Evolutionary conservation across 2,113 vertebrate genomes (phyloP).

Genomic region (Tupaia chinensis): DNA sequence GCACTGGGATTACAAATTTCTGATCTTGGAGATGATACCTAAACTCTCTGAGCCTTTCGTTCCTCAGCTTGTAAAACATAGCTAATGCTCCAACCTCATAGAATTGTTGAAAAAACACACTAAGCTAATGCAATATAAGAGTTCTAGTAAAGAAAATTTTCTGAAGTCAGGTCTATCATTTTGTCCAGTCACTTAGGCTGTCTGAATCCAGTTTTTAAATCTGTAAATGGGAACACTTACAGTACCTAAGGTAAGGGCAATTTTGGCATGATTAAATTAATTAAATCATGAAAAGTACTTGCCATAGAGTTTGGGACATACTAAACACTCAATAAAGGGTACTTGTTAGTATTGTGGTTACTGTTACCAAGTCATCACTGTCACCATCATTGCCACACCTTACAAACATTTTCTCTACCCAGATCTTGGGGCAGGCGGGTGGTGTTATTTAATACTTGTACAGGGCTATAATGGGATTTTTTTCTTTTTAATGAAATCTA

Average conservation of each 20-base stretch:
- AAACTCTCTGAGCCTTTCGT: not conserved
- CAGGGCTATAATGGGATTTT: not conserved
- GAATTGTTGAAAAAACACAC: not conserved
- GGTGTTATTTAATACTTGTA: not conserved
- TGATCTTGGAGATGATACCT: not conserved
- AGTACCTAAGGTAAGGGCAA: not conserved
- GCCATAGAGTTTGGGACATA: not conserved
- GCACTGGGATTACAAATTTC: slow-evolving; percentile 25
- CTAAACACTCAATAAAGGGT: not conserved
- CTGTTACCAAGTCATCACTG: too few species aligned
- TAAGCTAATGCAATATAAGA: not conserved
- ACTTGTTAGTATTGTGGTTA: not conserved
- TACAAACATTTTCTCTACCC: not conserved
- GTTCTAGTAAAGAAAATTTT: not conserved
- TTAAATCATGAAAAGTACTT: not conserved
- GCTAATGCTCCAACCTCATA: not conserved
- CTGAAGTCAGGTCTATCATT: not conserved
- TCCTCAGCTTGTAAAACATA: not conserved
- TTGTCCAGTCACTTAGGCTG: not conserved
- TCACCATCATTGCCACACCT: not conserved
- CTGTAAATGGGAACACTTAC: not conserved
- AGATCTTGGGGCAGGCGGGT: not conserved
- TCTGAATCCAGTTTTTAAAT: not conserved
- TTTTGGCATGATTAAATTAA: not conserved
- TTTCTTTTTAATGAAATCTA: not conserved